Evolutionary conservation across 2,888 invertebrate genomes (phyloP).

Genomic region (Andrena haemorrhoa): DNA sequence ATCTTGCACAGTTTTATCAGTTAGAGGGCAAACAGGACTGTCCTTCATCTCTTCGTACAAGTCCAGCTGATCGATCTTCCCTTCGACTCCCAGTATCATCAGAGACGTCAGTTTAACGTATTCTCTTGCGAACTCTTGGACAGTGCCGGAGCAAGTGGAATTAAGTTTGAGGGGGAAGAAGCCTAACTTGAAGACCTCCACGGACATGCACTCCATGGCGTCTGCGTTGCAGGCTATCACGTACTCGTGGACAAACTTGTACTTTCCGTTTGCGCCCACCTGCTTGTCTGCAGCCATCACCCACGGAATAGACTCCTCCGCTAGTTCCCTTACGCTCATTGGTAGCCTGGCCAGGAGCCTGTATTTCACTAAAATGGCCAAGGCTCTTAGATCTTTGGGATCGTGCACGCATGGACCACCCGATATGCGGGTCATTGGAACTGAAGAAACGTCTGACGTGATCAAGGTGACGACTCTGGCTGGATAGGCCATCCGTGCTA

Average conservation of each 20-base stretch:
- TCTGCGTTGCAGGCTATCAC: conserved; percentile 73
- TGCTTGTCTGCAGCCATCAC: conserved; percentile 54
- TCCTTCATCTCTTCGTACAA: conserved; percentile 73
- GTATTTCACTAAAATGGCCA: conserved; percentile 85
- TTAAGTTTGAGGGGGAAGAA: conserved; percentile 73
- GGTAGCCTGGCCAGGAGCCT: conserved; percentile 81
- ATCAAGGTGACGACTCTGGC: conserved; percentile 86
- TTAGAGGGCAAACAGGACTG: conserved; percentile 71
- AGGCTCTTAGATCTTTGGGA: conserved; percentile 75
- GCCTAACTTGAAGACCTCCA: conserved; percentile 67
- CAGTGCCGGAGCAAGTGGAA: conserved; percentile 56
- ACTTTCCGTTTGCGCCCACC: conserved; percentile 65
- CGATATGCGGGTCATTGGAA: conserved; percentile 85
- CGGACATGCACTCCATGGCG: conserved; percentile 74
- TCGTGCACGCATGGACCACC: conserved; percentile 87
- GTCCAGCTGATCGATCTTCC: conserved; percentile 72
- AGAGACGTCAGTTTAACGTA: conserved; percentile 75
- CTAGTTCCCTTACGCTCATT: conserved; percentile 68
- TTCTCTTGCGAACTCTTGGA: conserved; percentile 68
- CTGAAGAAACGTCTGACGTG: conserved; percentile 88
- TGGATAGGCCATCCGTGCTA: conserved; percentile 83
- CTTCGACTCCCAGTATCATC: conserved; percentile 75
- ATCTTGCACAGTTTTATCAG: conserved; percentile 69
- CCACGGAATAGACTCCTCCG: conserved; percentile 57
- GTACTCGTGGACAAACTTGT: conserved; percentile 73